Base-by-base conservation (phyloP, 2,113 vertebrate species). In the Tylochromis polylepis region DNA sequence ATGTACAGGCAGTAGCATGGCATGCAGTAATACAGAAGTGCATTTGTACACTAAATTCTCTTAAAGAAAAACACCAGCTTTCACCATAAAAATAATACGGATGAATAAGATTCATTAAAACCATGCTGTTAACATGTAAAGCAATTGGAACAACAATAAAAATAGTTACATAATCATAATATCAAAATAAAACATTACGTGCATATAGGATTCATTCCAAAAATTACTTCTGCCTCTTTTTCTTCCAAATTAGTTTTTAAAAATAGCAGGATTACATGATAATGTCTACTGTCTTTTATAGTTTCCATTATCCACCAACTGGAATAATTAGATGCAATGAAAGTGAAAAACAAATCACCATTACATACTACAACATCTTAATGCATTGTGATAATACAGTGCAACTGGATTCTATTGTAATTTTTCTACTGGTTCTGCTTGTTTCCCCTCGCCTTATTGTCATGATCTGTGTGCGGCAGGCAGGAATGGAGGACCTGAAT, bases 321-420 rank as follows among this genome's bases (percentile, higher is more conserved):
- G 58, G 27, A 88, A 83, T 87, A 88, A 80, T 85, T 65, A 82
- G 49, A 65, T 85, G 78, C 49, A 11, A 53, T 90, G 65, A 79
- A 84, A 79, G 41, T 82, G 41, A 34, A 31, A 82, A 24, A 22
- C 10, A 77, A 82, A 77, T 56, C 58, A 79, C 24, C 3, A 29
- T 57, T 83, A 83, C 53, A 79, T 65, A n/a, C 46, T 62, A 41
- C 70, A 85, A 85, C 55, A 67, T 87, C 22, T 91, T 56, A 78
- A 38, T 87, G 34, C 55, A 60, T 49, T 85, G 38, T 59, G 56
- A 85, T 81, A 88, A 88, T 75, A 81, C 79, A 85, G 88, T 82
- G 77, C 53, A 70, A 82, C 92, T 83, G 84, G 55, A 38, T 34
- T 78, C 34, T 41, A 77, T 87, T 67, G 38, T 77, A 72, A 59